Percentiles rank a stretch among this genome's conserved stretches.
These are phyloP conservation scores for Lepisosteus osseus DNA, from an alignment of 2,113 vertebrate species.

Conservation along the genomic window DNA sequence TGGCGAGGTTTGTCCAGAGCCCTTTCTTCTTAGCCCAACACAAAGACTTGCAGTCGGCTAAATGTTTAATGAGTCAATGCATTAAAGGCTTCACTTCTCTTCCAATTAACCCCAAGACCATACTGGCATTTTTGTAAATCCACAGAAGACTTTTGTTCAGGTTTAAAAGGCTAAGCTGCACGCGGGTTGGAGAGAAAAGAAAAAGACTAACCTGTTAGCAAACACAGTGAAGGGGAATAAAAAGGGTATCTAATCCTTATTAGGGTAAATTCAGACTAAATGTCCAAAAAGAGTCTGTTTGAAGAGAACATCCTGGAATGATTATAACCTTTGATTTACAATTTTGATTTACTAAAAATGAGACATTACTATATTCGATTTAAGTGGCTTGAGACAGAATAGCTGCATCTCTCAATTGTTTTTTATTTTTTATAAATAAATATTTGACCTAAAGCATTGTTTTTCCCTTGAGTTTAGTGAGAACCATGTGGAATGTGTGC, in stretches of 20 bases:
- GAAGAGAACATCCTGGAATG: slow-evolving; percentile 61
- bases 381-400: too few relatives aligned
- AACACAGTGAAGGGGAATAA: slow-evolving; percentile 75
- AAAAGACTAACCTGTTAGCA: slow-evolving; percentile 97
- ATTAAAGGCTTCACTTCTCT: slow-evolving; percentile 87
- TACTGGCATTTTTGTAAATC: slow-evolving; percentile 90
- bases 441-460: too few relatives aligned
- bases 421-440: too few relatives aligned
- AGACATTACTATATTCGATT: too few relatives aligned
- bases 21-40: slow-evolving; percentile 45
- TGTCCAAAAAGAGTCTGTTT: slow-evolving; percentile 85
- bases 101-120: slow-evolving; percentile 94
- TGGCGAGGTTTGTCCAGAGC: slow-evolving; percentile 59
- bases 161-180: slow-evolving; percentile 87
- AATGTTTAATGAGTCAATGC: slow-evolving; percentile 90
- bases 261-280: slow-evolving; percentile 94
- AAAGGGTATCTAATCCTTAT: slow-evolving; percentile 92
- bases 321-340: slow-evolving; percentile 28
- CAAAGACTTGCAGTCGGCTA: slow-evolving; percentile 73
- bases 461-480: too few relatives aligned
- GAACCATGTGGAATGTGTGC: too few relatives aligned
- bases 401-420: too few relatives aligned
- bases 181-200: slow-evolving; percentile 80
- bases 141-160: slow-evolving; percentile 86
- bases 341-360: too few relatives aligned